These are phyloP conservation scores for Piprites chloris DNA, from an alignment of 2,113 vertebrate genomes.

Conservation along the genomic window DNA sequence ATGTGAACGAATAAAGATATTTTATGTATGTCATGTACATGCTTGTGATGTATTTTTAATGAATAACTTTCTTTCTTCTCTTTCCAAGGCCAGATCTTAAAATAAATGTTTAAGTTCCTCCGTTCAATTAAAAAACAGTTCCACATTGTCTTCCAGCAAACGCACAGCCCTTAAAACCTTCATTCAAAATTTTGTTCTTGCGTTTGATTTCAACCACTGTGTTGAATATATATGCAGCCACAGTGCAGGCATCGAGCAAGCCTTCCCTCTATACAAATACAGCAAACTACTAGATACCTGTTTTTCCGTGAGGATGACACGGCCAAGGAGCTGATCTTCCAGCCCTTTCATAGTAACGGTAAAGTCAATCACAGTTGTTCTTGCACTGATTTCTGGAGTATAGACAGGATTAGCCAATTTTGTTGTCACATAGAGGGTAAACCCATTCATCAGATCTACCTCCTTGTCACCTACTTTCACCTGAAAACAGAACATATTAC, in stretches of 20 bases:
- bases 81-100: constrained; percentile 28
- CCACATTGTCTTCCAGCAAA: not conserved
- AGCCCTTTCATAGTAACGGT: constrained; percentile 82
- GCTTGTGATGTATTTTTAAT: constrained; percentile 53
- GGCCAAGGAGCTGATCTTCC: constrained; percentile 85
- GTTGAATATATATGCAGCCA: not conserved
- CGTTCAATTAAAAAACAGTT: not conserved
- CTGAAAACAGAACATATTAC: constrained; percentile 52
- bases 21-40: not conserved
- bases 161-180: not conserved
- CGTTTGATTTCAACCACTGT: not conserved
- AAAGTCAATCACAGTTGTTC: constrained; percentile 82
- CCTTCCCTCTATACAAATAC: not conserved
- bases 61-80: not conserved
- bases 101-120: not conserved
- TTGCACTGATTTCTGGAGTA: constrained; percentile 84
- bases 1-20: not conserved
- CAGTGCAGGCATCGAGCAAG: not conserved
- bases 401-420: constrained; percentile 84
- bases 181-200: not conserved
- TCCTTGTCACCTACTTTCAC: constrained; percentile 87
- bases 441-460: constrained; percentile 78
- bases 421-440: constrained; percentile 83
- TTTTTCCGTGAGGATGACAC: constrained; percentile 84
- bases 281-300: constrained; percentile 57